Base-by-base conservation (phyloP, 2,797 vertebrate species). In the Sardinella longiceps region DNA sequence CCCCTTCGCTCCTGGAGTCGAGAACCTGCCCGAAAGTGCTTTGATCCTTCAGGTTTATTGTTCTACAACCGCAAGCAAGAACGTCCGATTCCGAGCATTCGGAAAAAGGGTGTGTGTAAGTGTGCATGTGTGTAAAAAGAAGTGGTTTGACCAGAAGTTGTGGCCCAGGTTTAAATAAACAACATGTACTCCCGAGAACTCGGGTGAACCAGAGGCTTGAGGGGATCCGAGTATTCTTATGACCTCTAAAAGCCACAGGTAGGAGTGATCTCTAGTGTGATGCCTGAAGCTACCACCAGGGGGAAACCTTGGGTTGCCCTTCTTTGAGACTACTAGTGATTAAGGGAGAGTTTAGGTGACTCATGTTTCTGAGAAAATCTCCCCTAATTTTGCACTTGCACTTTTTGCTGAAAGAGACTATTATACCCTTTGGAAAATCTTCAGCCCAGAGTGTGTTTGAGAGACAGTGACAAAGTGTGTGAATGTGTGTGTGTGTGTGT, bases 251-350 rank as follows among this genome's bases (percentile, higher is more conserved):
- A 53, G 51, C 51, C 51, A 53, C 51, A 37, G 30, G 63, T 70
- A 70, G 63, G 63, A 30, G 28, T 70, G 2, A 70, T 70, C 5
- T 70, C 63, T 5, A 2, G 3, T 70, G 63, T 4, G 3, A 14
- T 70, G 63, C 23, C 5, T 15, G 12, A 33, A 33, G 30, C 11
- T 12, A 33, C 92, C 95, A 94, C 90, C 88, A 95, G 95, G 89
- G 94, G 95, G 95, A 80, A 89, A 80, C 90, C 88, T 91, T 82
- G 90, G 89, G 90, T 91, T 89, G 80, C 87, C 33, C 33, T 33
- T 81, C 23, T 23, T 23, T 2, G n/a, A 81, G 77, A 85, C 33
- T n/a, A 14, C 50, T 80, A 85, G 80, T 85, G 86, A 88, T 86
- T 37, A 83, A 84, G 80, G 87, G 50, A 80, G 86, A 87, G 80